Base-by-base conservation (phyloP, 2,797 vertebrate species). In the Gobionotothen gibberifrons region DNA sequence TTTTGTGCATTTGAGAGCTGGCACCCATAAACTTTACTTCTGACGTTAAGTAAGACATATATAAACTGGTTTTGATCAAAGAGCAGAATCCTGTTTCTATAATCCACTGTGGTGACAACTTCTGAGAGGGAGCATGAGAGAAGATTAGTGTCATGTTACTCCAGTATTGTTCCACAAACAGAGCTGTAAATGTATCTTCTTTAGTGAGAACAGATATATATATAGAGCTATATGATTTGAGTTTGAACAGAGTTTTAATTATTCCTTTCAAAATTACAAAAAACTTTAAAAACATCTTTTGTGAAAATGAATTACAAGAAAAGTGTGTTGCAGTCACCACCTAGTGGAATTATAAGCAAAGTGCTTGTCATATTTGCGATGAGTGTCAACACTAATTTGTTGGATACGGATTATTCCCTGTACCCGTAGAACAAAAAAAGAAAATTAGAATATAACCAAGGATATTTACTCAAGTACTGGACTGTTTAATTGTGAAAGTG, bases 51-150 rank as follows among this genome's bases (percentile, higher is more conserved):
- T 63, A 21, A 73, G 52, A 76, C 56, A 43, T 69, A 40, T 51
- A 19, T 43, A 74, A 78, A 82, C 51, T 63, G 58, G 26, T 61
- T 76, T 70, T 85, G 71, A 78, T 82, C 75, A 82, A 83, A 82
- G 64, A 44, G n/a, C 58, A 60, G 64, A 77, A 84, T 84, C 73
- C 72, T 79, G 60, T 88, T 85, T 72, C 63, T 84, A 82, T 87
- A 88, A 85, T 84, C 76, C 78, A 81, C 65, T 54, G 63, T 46
- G 55, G 63, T 84, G 84, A 62, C 82, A 72, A 84, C 51, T 79
- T 84, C 55, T 70, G 62, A 79, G 61, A 53, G 56, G 11, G 42
- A 43, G 73, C 60, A 74, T 7, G 3, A 73, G 72, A 48, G 72
- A 47, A 69, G 74, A 86, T 88, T 88, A 83, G 71, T 80, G 70